Evolutionary conservation across 2,797 vertebrate species (phyloP).

Genomic region (Australoheros facetus): DNA sequence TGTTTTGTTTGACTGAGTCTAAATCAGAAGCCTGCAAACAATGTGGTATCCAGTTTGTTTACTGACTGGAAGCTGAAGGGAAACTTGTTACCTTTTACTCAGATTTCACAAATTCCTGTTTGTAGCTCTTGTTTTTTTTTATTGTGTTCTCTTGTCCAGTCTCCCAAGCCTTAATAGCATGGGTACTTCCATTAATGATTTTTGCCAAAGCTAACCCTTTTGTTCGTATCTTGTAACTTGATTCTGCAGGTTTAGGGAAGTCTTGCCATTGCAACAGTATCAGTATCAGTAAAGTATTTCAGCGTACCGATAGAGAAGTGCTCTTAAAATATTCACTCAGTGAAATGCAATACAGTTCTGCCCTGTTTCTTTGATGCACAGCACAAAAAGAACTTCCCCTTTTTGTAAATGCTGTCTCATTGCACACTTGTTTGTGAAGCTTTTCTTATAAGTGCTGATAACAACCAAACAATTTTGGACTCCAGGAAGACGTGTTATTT

Average conservation of each 20-base stretch:
- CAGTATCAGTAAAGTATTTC: conserved; percentile 30
- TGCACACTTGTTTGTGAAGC: conserved; percentile 18
- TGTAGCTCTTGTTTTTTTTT: background rate
- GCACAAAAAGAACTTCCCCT: conserved; percentile 36
- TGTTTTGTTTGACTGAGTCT: background rate
- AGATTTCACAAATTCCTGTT: conserved; percentile 17
- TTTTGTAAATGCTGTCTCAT: conserved; percentile 26
- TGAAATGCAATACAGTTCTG: conserved; percentile 66
- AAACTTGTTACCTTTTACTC: conserved; percentile 4
- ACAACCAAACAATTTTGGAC: background rate
- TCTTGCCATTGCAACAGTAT: background rate
- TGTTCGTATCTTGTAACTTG: background rate
- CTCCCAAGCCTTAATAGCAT: background rate
- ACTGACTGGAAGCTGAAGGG: background rate
- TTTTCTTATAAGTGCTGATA: background rate
- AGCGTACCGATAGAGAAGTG: conserved; percentile 55
- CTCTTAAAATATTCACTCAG: conserved; percentile 75
- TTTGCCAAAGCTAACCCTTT: background rate
- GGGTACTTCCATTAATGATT: background rate
- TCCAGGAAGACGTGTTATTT: background rate
- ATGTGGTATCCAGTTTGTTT: background rate
- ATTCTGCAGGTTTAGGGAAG: conserved; percentile 23
- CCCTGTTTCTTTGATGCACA: conserved; percentile 26
- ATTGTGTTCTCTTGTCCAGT: background rate
- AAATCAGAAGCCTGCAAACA: background rate